Percentiles rank a stretch among this genome's conserved stretches.
These are phyloP conservation scores for Atta colombica DNA, from an alignment of 1,140 invertebrate species.

Conservation along the genomic window DNA sequence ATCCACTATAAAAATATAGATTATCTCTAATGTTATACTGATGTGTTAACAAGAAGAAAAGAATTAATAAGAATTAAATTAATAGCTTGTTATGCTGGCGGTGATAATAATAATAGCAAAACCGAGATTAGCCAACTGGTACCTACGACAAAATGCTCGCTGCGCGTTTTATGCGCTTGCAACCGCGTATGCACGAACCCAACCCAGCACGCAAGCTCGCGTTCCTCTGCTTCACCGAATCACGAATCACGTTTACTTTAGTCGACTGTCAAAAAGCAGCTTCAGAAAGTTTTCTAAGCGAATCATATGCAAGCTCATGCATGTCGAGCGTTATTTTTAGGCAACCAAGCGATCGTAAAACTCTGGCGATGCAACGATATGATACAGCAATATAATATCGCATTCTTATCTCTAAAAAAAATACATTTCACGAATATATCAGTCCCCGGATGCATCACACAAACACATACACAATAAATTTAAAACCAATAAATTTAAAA, in stretches of 20 bases:
- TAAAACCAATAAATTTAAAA: conserved; percentile 1
- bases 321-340: conserved; percentile 23
- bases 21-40: conserved; percentile 21
- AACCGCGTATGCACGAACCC: conserved; percentile 42
- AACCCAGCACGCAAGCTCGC: conserved; percentile 45
- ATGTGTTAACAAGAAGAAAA: conserved; percentile 50
- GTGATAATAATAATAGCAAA: conserved; percentile 56
- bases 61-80: conserved; percentile 49
- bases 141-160: conserved; percentile 49
- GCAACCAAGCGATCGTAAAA: conserved; percentile 29
- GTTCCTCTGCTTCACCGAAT: conserved; percentile 39
- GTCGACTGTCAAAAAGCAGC: conserved; percentile 25
- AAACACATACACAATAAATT: background rate
- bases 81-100: conserved; percentile 23
- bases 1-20: background rate
- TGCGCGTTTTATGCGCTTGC: conserved; percentile 33
- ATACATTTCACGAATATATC: background rate
- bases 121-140: conserved; percentile 39
- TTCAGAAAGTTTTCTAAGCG: conserved; percentile 48
- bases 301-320: background rate
- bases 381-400: conserved; percentile 19
- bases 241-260: conserved; percentile 21
- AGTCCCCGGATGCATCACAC: background rate
- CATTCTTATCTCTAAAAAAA: background rate
- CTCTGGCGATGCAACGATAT: conserved; percentile 19